Evolutionary conservation across 2,888 invertebrate genomes (phyloP), one percentile per base, ranked within the genome.

Genomic region (Antheraea assamensis): DNA sequence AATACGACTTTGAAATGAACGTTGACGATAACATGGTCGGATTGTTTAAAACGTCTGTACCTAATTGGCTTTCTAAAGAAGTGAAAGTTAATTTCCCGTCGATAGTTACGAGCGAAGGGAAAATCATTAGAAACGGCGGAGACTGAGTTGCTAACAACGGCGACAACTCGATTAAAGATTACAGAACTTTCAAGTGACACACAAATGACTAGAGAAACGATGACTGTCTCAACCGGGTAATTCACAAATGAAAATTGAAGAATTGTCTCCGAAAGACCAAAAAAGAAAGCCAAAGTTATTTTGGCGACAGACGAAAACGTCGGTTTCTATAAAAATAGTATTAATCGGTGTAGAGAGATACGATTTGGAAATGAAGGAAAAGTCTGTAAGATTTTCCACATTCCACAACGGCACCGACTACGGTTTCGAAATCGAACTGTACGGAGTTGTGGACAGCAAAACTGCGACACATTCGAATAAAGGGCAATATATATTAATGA

Each of bases 371-470:
- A 88, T 92, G 0, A 77, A 83, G 27, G 87, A 88, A 0, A 84
- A 86, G 17, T 74, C 75, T 2, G 61, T 95, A 2, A 80, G 82
- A 55, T 95, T 95, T 76, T 76, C 78, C 10, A 83, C 91, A 0
- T 72, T 76, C 7, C 79, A 83, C 0, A 84, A 90, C 58, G 88
- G 89, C 55, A 83, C 79, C 0, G 76, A 80, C 21, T 94, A 94
- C 72, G 88, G 82, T 2, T 93, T 95, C 66, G 82, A 91, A 30
- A 79, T 95, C 3, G 88, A 92, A 73, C 74, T 95, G n/a, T 93
- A 90, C 64, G 94, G 93, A 0, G 86, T 88, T 0, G 79, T 94
- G 2, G 80, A 90, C 71, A 74, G 74, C 0, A 78, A 82, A 0
- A 84, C 79, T 70, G 87, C 83, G 1, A 77, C 72, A 0, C 93